Conservation (phyloP, 2,113 vertebrate species). For the Abramis brama region DNA sequence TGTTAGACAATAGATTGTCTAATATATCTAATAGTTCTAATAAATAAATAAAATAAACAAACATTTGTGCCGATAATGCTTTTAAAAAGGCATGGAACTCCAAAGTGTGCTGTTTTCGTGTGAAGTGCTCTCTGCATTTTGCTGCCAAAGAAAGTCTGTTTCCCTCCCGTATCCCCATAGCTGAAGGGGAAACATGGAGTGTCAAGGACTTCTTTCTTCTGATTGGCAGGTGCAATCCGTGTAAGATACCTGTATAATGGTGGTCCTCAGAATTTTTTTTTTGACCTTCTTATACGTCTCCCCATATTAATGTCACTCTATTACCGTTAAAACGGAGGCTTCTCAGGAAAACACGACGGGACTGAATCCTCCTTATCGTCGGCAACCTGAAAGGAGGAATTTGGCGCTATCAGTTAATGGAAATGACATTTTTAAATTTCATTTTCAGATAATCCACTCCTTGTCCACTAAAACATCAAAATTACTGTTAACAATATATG, state of each 20-base stretch:
- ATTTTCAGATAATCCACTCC: conserved; percentile 92
- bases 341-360: conserved; percentile 81
- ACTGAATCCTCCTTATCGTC: conserved; percentile 90
- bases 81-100: conserved; percentile 20
- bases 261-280: conserved; percentile 71
- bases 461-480: conserved; percentile 90
- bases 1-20: not conserved
- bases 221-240: conserved; percentile 86
- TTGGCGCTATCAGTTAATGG: conserved; percentile 92
- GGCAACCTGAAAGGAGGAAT: conserved; percentile 92
- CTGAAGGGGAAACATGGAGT: conserved; percentile 66
- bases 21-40: not conserved
- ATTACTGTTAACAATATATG: conserved; percentile 85
- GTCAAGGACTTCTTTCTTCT: conserved; percentile 82
- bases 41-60: not conserved
- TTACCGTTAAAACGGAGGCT: conserved; percentile 84
- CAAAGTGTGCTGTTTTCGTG: conserved; percentile 5
- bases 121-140: conserved; percentile 48
- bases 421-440: conserved; percentile 94
- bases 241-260: conserved; percentile 83
- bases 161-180: not conserved
- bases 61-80: not conserved
- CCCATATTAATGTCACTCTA: conserved; percentile 95
- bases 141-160: conserved; percentile 3
- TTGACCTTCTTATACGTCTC: conserved; percentile 93